Evolutionary conservation across 2,888 invertebrate genomes (phyloP), one percentile per base, ranked within the genome.

Genomic region (Suillia variegata): DNA sequence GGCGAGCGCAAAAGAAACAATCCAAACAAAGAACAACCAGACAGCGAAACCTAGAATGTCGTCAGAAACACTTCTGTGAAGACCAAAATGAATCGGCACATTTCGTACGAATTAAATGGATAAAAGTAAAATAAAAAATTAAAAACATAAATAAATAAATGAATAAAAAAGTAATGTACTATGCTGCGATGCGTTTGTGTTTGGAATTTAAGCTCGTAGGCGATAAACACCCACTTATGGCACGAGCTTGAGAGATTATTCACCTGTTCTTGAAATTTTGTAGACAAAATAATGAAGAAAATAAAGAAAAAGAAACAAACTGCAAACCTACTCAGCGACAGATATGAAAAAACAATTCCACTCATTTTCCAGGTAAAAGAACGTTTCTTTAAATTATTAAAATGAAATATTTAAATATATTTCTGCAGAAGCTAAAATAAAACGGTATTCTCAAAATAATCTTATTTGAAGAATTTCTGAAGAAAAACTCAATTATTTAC

Each of bases 171-270:
- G n/a, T 12, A 31, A 31, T 12, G 6, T 31, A 12, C 12, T 31
- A 31, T 31, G 31, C 31, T 31, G 12, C 31, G 31, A n/a, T n/a
- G n/a, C n/a, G n/a, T 26, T 10, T 26, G 5, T 10, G 26, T 26
- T 5, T 26, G 26, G 45, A 2, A 31, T 47, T 55, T 45, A 12
- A 55, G 49, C 31, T 54, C 60, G 60, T 60, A 53, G 56, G 60
- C 60, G 60, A 56, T 56, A 22, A 53, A 48, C 56, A 38, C 60
- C 60, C 53, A 60, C 56, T 31, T 48, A 47, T 38, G 52, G 60
- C 49, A 60, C 53, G 56, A 56, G 60, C 52, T 53, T 21, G 22
- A 56, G 31, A 51, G 51, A 55, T 55, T 55, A 55, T 59, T 55
- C 59, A 59, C 59, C 59, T 59, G 59, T 22, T 53, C 13, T 57